Evolutionary conservation across 2,113 vertebrate genomes (phyloP).

Genomic region (Urocynchramus pylzowi): DNA sequence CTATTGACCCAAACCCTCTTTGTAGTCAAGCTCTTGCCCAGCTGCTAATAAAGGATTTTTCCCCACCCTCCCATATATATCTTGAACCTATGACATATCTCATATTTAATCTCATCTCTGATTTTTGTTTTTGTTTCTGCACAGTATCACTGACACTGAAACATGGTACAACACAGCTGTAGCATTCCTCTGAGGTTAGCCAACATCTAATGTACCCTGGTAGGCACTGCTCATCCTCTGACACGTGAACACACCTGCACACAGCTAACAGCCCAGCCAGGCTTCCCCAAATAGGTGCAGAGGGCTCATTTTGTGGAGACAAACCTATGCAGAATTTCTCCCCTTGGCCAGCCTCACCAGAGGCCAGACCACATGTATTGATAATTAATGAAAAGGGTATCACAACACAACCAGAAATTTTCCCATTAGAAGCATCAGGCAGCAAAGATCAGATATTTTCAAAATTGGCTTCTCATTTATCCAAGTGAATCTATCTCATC

Average conservation of each 20-base stretch:
- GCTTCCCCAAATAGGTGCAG: not conserved
- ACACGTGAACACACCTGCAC: fast-evolving
- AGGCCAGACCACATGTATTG: not conserved
- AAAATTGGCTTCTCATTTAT: not conserved
- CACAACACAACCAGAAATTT: not conserved
- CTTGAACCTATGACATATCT: not conserved
- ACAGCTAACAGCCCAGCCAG: not conserved
- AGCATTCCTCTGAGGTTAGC: not conserved
- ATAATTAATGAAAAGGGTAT: not conserved
- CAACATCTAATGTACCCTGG: not conserved
- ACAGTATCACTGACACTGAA: not conserved
- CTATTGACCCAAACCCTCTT: not conserved
- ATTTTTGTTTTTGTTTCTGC: not conserved
- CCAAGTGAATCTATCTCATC: not conserved
- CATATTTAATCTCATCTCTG: not conserved
- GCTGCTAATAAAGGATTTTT: not conserved
- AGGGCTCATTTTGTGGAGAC: not conserved
- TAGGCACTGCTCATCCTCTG: not conserved
- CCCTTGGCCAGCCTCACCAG: not conserved
- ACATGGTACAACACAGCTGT: not conserved
- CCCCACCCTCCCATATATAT: not conserved
- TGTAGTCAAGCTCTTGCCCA: not conserved
- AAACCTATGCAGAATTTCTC: not conserved
- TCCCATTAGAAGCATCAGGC: not conserved
- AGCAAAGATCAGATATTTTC: not conserved